Base-by-base conservation (phyloP, 2,113 vertebrate species). In the Petrocephalus microphthalmus region DNA sequence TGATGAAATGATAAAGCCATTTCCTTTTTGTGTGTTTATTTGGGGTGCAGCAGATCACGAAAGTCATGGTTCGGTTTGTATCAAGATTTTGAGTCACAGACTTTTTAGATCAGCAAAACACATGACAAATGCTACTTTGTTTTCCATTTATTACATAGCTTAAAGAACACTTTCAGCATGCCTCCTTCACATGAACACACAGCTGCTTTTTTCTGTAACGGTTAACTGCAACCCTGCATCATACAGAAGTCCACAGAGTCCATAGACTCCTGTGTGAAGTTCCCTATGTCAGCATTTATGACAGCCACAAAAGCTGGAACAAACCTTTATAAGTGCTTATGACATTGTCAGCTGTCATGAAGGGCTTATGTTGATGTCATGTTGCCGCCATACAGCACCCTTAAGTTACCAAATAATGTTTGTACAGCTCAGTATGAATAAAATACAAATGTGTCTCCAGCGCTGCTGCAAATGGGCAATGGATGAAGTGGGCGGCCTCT, bases 401-500 rank as follows among this genome's bases (percentile, higher is more conserved):
- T 42, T 2, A 42, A 42, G 42, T 42, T 42, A 42, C 42, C 42
- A 10, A 67, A 67, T 67, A 67, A 67, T 67, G 60, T 29, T 29
- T 67, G 25, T 29, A 29, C 60, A 67, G 60, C n/a, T 29, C 60
- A 13, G 4, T 29, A 67, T 67, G 60, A 29, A 67, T 67, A 67
- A 67, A 67, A 67, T 13, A 67, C 29, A 67, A 67, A 67, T 22
- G 37, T 94, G 42, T n/a, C 93, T 92, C 89, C 93, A 94, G 94
- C 91, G 91, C 90, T 93, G 87, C 91, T 94, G 94, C 98, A 97
- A 96, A 99, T 99, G 98, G 97, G 97, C 96, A 96, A 99, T 99
- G 98, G 98, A 99, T 97, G 97, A 98, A 96, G 97, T 97, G 94
- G 94, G 94, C 87, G 94, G 95, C 91, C 97, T 99, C 96, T 95